phyloP scores from a whole-genome alignment of 2,888 invertebrate species.

The Hylaea fasciaria region DNA sequence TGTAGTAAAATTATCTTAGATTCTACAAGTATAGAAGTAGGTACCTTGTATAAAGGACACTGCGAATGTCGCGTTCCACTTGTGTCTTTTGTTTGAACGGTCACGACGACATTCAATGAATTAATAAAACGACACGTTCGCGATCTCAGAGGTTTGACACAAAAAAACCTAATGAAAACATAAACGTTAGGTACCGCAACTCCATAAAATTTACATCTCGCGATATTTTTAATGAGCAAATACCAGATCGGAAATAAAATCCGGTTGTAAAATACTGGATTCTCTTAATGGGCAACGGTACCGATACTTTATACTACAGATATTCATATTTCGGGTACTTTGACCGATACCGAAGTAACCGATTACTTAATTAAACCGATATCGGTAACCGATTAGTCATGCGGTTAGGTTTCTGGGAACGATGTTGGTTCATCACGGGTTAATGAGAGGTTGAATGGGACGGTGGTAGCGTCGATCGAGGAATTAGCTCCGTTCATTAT shows the following conservation, averaged over 20 bases:
- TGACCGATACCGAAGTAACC: constrained; percentile 7
- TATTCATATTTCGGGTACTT: constrained; percentile 11
- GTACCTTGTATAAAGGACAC: too few relatives aligned
- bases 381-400: constrained; percentile 19
- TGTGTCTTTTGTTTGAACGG: too few relatives aligned
- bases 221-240: constrained; percentile 13
- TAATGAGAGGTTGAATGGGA: constrained; percentile 19
- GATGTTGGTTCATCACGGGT: constrained; percentile 6
- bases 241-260: constrained; percentile 27
- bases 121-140: too few relatives aligned
- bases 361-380: constrained; percentile 11
- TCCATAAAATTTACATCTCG: constrained; percentile 10
- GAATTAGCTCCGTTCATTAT: constrained; percentile 22
- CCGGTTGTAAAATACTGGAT: constrained; percentile 21
- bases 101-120: too few relatives aligned
- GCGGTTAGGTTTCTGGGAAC: constrained; percentile 16
- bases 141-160: neutral
- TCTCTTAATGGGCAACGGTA: constrained; percentile 14
- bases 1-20: too few relatives aligned
- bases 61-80: too few relatives aligned
- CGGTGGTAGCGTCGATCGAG: constrained; percentile 8
- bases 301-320: constrained; percentile 1
- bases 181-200: neutral
- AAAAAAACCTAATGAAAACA: constrained; percentile 1
- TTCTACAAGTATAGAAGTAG: too few relatives aligned